Base-by-base conservation (phyloP, 1,140 invertebrate species). In the Coptotermes formosanus region DNA sequence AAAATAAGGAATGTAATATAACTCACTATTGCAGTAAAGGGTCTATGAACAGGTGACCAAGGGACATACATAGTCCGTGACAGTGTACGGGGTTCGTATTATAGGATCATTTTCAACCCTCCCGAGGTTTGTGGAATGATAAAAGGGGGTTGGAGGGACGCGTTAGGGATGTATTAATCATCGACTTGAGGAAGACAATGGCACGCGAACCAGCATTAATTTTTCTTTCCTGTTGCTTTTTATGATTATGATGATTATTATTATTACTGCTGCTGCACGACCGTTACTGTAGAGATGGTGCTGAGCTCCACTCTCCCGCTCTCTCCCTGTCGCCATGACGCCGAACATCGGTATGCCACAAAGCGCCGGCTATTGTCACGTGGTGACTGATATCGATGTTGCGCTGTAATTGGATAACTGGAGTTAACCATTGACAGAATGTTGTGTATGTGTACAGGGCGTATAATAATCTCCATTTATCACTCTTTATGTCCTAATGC, bases 81-180 rank as follows among this genome's bases (percentile, higher is more conserved):
- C n/a, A 75, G 25, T 75, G 25, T 75, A 75, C 64, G 64, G 21
- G 64, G 64, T 75, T 30, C 64, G 64, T 75, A 75, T 75, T 75
- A 75, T 75, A n/a, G 64, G 25, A 75, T 75, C 64, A 75, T 75
- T 75, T 75, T 75, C 64, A 75, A 75, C 64, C 64, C 64, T 75
- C 64, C 52, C 64, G 64, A 30, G 64, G 64, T 75, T 75, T 75
- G 64, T 30, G 64, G 64, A 75, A 75, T 75, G 64, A 75, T 75
- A 75, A 75, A 75, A 75, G 64, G 64, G 59, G 64, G 25, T 25
- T 75, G 64, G 25, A 75, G 64, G 64, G n/a, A 75, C 7, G 64
- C 64, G 64, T 75, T 75, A 75, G 64, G n/a, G 64, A 11, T 75
- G 64, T 30, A 75, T 75, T 75, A 75, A 75, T 75, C 64, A 75